phyloP scores from a whole-genome alignment of 2,888 invertebrate species.

The Temnothorax ravouxi region DNA sequence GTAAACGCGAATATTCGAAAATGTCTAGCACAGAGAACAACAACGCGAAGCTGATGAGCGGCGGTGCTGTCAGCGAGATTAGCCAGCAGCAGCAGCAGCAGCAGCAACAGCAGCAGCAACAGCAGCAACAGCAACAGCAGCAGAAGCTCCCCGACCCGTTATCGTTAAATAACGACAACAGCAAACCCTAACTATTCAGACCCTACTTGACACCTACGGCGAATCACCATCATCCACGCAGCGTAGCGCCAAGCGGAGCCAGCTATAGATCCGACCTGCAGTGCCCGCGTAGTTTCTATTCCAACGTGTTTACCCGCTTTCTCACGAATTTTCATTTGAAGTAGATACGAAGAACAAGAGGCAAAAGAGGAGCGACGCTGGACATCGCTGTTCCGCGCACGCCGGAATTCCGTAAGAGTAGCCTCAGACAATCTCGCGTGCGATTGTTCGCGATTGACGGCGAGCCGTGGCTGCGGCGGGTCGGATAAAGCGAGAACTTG shows the following conservation, averaged over 20 bases:
- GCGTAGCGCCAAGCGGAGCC: constrained; percentile 68
- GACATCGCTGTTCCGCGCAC: constrained; percentile 52
- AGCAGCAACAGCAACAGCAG: constrained; percentile 75
- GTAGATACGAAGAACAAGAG: constrained; percentile 64
- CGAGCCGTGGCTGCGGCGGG: constrained; percentile 50
- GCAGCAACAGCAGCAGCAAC: constrained; percentile 66
- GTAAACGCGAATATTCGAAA: constrained; percentile 85
- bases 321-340: constrained; percentile 85
- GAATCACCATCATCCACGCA: constrained; percentile 70
- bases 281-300: constrained; percentile 83
- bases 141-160: constrained; percentile 82
- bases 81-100: constrained; percentile 70
- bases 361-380: constrained; percentile 25
- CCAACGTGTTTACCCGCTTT: constrained; percentile 84
- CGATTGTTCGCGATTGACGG: constrained; percentile 39
- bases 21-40: constrained; percentile 85
- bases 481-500: constrained; percentile 4
- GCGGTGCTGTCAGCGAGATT: constrained; percentile 84
- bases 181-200: constrained; percentile 86
- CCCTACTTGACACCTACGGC: constrained; percentile 82
- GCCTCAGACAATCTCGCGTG: constrained; percentile 74
- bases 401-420: constrained; percentile 55
- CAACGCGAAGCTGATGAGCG: constrained; percentile 85
- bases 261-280: constrained; percentile 76
- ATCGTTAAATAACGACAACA: constrained; percentile 84